These are phyloP conservation scores for Ischnus inquisitorius DNA, from an alignment of 2,888 invertebrate genomes.

Conservation along the genomic window DNA sequence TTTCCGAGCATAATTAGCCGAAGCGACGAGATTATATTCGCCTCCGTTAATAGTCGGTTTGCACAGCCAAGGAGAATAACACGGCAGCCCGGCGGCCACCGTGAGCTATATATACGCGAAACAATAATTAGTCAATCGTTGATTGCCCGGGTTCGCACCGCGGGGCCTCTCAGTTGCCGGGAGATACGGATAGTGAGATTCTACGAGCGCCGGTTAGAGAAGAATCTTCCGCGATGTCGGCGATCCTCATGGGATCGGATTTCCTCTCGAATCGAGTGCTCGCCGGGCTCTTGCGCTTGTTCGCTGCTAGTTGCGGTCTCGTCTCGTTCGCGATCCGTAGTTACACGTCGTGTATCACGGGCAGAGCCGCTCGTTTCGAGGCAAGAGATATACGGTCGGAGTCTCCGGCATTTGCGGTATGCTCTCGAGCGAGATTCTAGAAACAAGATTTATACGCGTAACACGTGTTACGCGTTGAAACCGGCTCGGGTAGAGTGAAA, in stretches of 20 bases:
- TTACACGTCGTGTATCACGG: constrained; percentile 54
- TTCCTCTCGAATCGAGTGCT: constrained; percentile 3
- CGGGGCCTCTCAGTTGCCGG: constrained; percentile 50
- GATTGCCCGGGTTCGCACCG: constrained; percentile 78
- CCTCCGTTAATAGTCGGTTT: constrained; percentile 40
- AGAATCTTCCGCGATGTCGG: constrained; percentile 16
- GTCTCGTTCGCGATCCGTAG: constrained; percentile 49
- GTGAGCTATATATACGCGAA: constrained; percentile 19
- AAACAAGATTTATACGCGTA: neutral
- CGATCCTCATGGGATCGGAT: neutral
- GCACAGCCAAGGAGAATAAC: constrained; percentile 12
- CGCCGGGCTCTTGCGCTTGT: constrained; percentile 5
- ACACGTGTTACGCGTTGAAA: neutral
- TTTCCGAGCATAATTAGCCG: constrained; percentile 63
- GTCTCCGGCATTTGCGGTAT: constrained; percentile 46
- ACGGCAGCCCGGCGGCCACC: constrained; percentile 21
- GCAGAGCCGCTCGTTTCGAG: constrained; percentile 36
- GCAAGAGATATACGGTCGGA: constrained; percentile 32
- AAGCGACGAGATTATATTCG: constrained; percentile 60
- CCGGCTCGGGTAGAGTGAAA: too few relatives aligned
- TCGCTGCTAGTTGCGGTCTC: constrained; percentile 37
- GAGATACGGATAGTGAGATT: constrained; percentile 5
- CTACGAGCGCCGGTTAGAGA: neutral
- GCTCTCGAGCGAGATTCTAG: constrained; percentile 47
- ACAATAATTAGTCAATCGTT: constrained; percentile 77